Evolutionary conservation across 1,140 invertebrate species (phyloP), one percentile per base, ranked within the genome.

Genomic region (Ips nitidus): DNA sequence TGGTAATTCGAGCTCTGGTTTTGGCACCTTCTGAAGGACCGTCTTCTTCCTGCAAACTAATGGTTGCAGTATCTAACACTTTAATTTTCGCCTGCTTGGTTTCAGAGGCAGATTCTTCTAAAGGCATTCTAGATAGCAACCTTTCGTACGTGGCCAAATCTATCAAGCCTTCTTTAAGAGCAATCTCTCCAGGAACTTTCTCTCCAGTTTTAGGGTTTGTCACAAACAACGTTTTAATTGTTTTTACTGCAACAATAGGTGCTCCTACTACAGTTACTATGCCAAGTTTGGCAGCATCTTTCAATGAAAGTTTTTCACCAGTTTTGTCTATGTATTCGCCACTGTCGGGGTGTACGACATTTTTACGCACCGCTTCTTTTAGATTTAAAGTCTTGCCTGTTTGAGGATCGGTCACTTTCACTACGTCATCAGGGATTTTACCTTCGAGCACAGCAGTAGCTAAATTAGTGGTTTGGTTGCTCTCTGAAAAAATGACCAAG

Each of bases 191-290:
- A 1, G 90, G 87, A 45, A 94, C 81, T 77, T 89, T 86, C 77
- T 90, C 86, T 6, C 91, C 91, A 6, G 91, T 92, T 66, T 84
- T 84, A 4, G 93, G 92, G 83, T 95, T 92, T 60, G 87, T 83
- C 8, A 94, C 86, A 83, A 91, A 88, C 2, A 87, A 82, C 79
- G 85, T 87, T 75, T 83, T 82, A 3, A 85, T 82, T 4, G 82
- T 81, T 72, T 84, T 82, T 2, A 88, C 86, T 0, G 88, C 89
- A 1, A 90, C 84, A 41, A 91, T 76, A 4, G 91, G 91, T 5
- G 88, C 85, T 53, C 91, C 92, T 43, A 89, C 75, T 5, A 94
- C 88, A 8, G 85, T 84, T 3, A 94, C 72, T 2, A 91, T 78
- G 45, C 92, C 91, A 68, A 90, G 82, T 80, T 90, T 92, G 3